phyloP scores from a whole-genome alignment of 2,888 invertebrate species.

The Torymus texanus region DNA sequence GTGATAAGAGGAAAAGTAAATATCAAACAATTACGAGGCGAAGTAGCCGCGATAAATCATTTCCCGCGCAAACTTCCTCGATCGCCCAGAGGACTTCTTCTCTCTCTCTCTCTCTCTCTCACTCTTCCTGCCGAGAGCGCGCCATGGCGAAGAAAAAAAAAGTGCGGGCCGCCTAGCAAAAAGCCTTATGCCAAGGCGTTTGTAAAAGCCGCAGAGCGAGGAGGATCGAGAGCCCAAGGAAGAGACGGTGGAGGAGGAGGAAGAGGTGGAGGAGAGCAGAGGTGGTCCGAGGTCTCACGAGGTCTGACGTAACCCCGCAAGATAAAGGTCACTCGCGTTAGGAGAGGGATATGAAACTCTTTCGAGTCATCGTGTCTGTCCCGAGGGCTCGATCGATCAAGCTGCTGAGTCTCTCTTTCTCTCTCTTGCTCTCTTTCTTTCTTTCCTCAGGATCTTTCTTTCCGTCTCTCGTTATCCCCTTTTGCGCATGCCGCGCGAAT shows the following conservation, averaged over 20 bases:
- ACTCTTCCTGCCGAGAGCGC: too few relatives aligned
- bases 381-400: conserved; percentile 54
- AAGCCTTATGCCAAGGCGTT: conserved; percentile 18
- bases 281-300: conserved; percentile 42
- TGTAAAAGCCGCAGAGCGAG: conserved; percentile 14
- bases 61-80: conserved; percentile 25
- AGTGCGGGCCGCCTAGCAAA: neutral
- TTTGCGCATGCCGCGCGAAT: conserved; percentile 36
- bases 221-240: too few relatives aligned
- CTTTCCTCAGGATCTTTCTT: too few relatives aligned
- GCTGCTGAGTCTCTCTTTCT: neutral
- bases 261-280: neutral
- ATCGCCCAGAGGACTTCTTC: conserved; percentile 8
- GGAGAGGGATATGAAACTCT: conserved; percentile 47
- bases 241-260: too few relatives aligned
- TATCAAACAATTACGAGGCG: conserved; percentile 32
- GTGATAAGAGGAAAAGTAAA: neutral
- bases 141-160: neutral
- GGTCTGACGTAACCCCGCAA: conserved; percentile 51
- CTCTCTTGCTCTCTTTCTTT: neutral
- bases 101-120: too few relatives aligned
- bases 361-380: conserved; percentile 52
- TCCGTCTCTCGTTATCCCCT: conserved; percentile 42
- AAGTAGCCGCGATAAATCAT: conserved; percentile 31
- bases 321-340: conserved; percentile 53